Conservation (phyloP, 1,140 invertebrate genomes). For the Camponotus vicinus region DNA sequence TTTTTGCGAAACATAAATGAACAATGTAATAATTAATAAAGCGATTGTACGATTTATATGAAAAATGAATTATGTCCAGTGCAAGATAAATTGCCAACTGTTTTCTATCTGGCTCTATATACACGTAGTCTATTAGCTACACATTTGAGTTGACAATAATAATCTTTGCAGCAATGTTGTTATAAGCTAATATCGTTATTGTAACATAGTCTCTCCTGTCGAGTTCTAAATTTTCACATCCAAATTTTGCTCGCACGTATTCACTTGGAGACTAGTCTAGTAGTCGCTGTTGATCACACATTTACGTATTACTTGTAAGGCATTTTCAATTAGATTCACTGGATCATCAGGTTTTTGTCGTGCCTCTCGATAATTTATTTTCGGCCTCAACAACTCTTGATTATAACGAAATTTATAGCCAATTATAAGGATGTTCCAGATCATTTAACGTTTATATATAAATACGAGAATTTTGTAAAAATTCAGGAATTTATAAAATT, state of each 20-base stretch:
- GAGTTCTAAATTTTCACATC: conserved; percentile 89
- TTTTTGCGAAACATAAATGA: conserved; percentile 75
- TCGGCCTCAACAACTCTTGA: conserved; percentile 89
- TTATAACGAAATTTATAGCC: conserved; percentile 91
- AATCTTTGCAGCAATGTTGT: conserved; percentile 84
- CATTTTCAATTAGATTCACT: conserved; percentile 97
- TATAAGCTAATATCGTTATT: conserved; percentile 83
- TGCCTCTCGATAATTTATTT: conserved; percentile 89
- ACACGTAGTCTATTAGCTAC: conserved; percentile 87
- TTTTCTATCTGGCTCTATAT: conserved; percentile 90
- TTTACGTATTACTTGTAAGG: conserved; percentile 90
- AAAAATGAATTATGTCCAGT: conserved; percentile 82
- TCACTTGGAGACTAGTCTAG: conserved; percentile 86
- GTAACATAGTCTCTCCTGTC: conserved; percentile 85
- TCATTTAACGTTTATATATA: conserved; percentile 96
- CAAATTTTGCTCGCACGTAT: conserved; percentile 88
- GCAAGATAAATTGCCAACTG: conserved; percentile 86
- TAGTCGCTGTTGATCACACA: conserved; percentile 82
- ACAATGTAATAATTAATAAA: conserved; percentile 77
- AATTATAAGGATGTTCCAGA: conserved; percentile 96
- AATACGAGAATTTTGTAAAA: conserved; percentile 97
- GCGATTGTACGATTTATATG: conserved; percentile 81
- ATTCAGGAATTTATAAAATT: conserved; percentile 96
- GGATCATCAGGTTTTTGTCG: conserved; percentile 92
- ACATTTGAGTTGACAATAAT: conserved; percentile 89